Evolutionary conservation across 1,140 invertebrate genomes (phyloP).

Genomic region (Pteromalus puparum): DNA sequence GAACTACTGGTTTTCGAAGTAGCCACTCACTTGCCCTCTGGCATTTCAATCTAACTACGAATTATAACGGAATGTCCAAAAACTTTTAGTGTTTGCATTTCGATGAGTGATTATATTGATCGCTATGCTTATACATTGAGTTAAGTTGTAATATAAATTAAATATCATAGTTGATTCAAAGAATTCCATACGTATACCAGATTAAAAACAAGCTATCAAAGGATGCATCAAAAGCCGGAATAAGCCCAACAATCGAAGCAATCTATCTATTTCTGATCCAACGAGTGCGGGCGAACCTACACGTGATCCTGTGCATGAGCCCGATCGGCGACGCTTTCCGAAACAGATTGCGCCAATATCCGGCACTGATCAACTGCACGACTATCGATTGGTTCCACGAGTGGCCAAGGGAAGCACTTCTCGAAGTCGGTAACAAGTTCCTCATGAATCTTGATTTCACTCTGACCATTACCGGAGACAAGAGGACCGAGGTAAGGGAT

Average conservation of each 20-base stretch:
- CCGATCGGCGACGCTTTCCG: slow-evolving; percentile 88
- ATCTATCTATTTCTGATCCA: slow-evolving; percentile 86
- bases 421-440: slow-evolving; percentile 87
- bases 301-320: slow-evolving; percentile 90
- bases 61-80: background rate
- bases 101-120: background rate
- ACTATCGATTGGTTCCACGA: slow-evolving; percentile 93
- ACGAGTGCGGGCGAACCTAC: slow-evolving; percentile 85
- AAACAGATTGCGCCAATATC: slow-evolving; percentile 88
- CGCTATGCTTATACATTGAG: no score
- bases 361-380: slow-evolving; percentile 88
- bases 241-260: slow-evolving; percentile 80
- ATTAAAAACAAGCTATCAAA: slow-evolving; percentile 83
- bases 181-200: slow-evolving; percentile 76
- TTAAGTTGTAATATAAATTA: no score
- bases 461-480: slow-evolving; percentile 78
- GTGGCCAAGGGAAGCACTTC: slow-evolving; percentile 90
- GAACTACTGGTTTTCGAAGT: no score
- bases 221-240: slow-evolving; percentile 79
- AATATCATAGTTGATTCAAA: no score
- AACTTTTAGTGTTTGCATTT: background rate
- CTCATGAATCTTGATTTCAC: slow-evolving; percentile 81
- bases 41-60: no score
- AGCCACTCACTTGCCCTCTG: no score
- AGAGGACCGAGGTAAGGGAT: slow-evolving; percentile 45